Evolutionary conservation across 1,140 invertebrate genomes (phyloP), one percentile per base, ranked within the genome.

Genomic region (Idris sp.): DNA sequence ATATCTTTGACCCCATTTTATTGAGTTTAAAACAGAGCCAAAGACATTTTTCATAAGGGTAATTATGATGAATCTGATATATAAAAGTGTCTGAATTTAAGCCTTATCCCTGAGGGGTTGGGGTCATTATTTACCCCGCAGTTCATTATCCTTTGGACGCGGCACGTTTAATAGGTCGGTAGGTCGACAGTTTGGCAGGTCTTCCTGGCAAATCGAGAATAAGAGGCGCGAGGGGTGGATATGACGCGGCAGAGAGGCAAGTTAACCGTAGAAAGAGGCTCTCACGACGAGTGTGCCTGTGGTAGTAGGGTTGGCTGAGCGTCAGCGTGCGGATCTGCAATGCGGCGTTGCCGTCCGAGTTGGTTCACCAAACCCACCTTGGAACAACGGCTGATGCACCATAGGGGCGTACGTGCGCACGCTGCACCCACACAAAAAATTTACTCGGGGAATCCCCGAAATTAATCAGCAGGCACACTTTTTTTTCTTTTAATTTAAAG

Each of bases 281-380:
- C 33, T 56, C 53, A 33, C 48, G 15, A 35, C 46, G 25, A 16
- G 31, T 53, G 43, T 11, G 44, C 0, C 35, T 51, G 58, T 43
- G 49, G 51, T 35, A 49, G 51, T 54, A 67, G 79, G 78, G 71
- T 83, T 73, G 81, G 74, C 77, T 75, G 74, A 79, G 77, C 79
- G 82, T 82, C 81, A 82, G 78, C 81, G 79, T 81, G 79, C 72
- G 78, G 79, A 86, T 85, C 85, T 82, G 85, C 85, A 86, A 86
- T 86, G 85, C 85, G 84, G 85, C 83, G 83, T 83, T 85, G 83
- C 83, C 83, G 79, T 82, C 71, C 62, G 77, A 77, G 74, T 82
- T 80, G 81, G 75, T 79, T 80, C 77, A 74, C 71, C 72, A 74
- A 68, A 78, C 72, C 71, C 53, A 67, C 62, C 71, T 72, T 78